Percentiles rank a stretch among this genome's conserved stretches.
These are phyloP conservation scores for Campylomormyrus numenius DNA, from an alignment of 2,113 vertebrate genomes.

Conservation along the genomic window DNA sequence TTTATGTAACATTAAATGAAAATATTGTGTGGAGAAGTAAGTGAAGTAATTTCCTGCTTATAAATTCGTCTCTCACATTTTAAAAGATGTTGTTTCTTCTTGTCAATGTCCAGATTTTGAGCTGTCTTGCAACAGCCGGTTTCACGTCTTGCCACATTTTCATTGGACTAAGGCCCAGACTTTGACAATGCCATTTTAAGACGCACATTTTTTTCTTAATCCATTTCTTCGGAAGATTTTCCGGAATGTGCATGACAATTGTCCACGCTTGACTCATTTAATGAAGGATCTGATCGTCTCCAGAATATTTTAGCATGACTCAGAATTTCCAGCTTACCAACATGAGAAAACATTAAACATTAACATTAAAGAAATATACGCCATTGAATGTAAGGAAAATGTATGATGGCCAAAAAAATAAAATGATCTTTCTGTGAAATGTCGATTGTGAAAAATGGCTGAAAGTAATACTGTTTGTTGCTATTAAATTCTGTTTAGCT, in stretches of 20 bases:
- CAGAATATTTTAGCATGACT: neutral
- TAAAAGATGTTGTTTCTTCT: neutral
- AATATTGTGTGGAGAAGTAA: neutral
- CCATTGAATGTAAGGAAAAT: neutral
- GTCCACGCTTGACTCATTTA: neutral
- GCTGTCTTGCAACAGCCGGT: neutral
- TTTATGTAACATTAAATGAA: neutral
- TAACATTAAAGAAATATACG: neutral
- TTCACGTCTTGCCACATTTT: conserved; percentile 4
- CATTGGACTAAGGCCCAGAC: neutral
- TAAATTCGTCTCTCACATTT: neutral
- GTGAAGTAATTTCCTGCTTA: neutral
- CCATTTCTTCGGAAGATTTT: neutral
- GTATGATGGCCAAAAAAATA: neutral
- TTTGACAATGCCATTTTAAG: neutral
- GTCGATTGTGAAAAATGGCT: neutral
- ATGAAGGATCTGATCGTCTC: neutral
- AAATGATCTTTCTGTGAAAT: neutral
- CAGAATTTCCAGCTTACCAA: neutral
- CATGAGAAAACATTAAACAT: neutral
- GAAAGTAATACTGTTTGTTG: neutral
- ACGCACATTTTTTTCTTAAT: neutral
- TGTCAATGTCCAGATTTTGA: neutral
- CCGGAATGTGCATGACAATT: neutral
- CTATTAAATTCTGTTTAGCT: neutral